Conservation (phyloP, 2,888 invertebrate genomes). For the Parochlus steinenii region DNA sequence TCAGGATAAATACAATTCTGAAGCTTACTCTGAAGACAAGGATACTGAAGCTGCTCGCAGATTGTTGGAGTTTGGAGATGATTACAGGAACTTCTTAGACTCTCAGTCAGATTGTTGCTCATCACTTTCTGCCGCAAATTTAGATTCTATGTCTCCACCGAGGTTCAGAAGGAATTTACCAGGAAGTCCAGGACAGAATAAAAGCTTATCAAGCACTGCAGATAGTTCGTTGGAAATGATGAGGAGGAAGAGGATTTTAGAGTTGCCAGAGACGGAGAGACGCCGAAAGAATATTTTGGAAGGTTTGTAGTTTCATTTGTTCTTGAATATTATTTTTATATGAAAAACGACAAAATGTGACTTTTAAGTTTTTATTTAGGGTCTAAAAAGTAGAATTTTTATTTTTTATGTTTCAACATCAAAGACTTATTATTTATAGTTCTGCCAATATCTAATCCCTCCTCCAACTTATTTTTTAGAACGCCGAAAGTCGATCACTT, state of each 20-base stretch:
- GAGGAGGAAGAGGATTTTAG: constrained; percentile 4
- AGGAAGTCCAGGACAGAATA: neutral
- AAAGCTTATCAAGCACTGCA: constrained; percentile 1
- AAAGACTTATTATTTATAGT: no score
- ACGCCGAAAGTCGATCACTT: neutral
- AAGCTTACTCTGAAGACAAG: constrained; percentile 71
- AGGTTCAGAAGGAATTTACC: constrained; percentile 20
- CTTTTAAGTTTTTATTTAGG: no score
- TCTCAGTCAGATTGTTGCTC: constrained; percentile 82
- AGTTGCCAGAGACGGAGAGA: constrained; percentile 7
- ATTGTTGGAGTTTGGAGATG: constrained; percentile 74
- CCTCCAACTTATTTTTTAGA: no score
- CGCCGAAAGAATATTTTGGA: constrained; percentile 1
- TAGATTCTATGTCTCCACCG: constrained; percentile 33
- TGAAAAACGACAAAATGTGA: no score
- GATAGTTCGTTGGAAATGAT: constrained; percentile 9
- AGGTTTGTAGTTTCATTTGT: no score
- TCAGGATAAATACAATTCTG: constrained; percentile 87
- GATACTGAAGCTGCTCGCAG: constrained; percentile 73
- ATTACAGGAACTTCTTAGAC: constrained; percentile 76
- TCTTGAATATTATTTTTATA: no score
- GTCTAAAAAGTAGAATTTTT: no score
- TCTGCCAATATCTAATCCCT: no score
- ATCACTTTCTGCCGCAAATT: constrained; percentile 48
- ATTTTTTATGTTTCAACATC: no score